phyloP scores from a whole-genome alignment of 2,797 vertebrate genomes.

The Silurus aristotelis region DNA sequence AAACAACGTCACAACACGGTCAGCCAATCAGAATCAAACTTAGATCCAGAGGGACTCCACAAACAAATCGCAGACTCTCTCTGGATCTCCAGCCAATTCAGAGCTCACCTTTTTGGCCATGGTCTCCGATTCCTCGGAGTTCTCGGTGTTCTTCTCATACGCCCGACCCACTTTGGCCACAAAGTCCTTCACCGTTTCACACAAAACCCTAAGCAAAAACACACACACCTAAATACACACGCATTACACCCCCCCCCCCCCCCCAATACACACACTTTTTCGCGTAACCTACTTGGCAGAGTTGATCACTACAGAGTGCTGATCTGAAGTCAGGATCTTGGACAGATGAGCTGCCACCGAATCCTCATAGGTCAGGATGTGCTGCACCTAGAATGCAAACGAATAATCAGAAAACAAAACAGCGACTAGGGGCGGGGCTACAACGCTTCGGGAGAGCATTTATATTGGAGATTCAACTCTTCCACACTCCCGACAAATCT shows the following conservation, averaged over 20 bases:
- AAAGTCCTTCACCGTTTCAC: constrained; percentile 97
- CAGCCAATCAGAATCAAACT: constrained; percentile 32
- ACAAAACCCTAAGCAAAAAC: constrained; percentile 81
- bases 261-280: background rate
- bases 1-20: background rate
- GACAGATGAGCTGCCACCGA: constrained; percentile 93
- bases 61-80: background rate
- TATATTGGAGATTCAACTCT: background rate
- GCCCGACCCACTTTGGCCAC: constrained; percentile 93
- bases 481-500: background rate
- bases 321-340: constrained; percentile 95
- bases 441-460: no score
- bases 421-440: background rate
- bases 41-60: background rate
- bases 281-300: constrained; percentile 86
- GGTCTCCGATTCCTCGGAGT: constrained; percentile 86
- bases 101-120: constrained; percentile 91
- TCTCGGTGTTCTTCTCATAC: constrained; percentile 92
- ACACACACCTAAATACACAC: constrained; percentile 13
- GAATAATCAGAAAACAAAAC: constrained; percentile 30
- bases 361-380: constrained; percentile 95
- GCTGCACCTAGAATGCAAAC: constrained; percentile 81
- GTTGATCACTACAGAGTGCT: constrained; percentile 96
- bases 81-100: constrained; percentile 5
- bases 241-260: constrained; percentile 28